Percentiles rank a stretch among this genome's conserved stretches.
Evolutionary conservation across 2,888 invertebrate genomes (phyloP).

Genomic region (Coleophora flavipennella): DNA sequence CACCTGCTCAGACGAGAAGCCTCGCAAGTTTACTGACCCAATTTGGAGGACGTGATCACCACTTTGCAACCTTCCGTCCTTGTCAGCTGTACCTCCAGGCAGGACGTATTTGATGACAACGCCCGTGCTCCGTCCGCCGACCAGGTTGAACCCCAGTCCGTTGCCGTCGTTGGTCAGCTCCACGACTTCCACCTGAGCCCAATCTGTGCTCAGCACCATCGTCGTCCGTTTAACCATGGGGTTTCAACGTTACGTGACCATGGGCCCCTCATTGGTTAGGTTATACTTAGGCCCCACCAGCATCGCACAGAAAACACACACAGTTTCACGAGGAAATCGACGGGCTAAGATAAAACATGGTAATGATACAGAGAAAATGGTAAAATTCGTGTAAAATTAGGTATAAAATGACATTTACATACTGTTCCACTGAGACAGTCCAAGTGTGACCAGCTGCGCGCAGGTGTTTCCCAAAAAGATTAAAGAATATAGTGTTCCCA

Average conservation of each 20-base stretch:
- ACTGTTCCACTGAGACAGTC: constrained; percentile 68
- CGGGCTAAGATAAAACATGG: constrained; percentile 16
- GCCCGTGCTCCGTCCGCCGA: constrained; percentile 97
- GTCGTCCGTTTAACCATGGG: constrained; percentile 62
- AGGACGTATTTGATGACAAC: constrained; percentile 98
- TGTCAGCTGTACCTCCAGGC: constrained; percentile 97
- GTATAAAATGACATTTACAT: constrained; percentile 70
- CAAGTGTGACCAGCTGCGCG: constrained; percentile 61
- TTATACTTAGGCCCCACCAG: constrained; percentile 37
- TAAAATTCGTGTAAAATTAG: constrained; percentile 40
- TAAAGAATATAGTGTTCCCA: no score
- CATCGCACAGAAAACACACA: constrained; percentile 28
- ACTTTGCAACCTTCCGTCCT: constrained; percentile 94
- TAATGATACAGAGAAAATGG: constrained; percentile 26
- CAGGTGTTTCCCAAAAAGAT: no score
- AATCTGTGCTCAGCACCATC: constrained; percentile 96
- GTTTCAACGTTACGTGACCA: constrained; percentile 61
- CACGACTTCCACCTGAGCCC: constrained; percentile 99
- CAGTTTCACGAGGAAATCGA: constrained; percentile 20
- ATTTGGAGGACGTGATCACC: constrained; percentile 99
- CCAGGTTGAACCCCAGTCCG: constrained; percentile 98
- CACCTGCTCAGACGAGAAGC: constrained; percentile 97
- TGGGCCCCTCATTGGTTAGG: constrained; percentile 41
- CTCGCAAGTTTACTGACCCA: constrained; percentile 93
- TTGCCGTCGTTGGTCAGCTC: constrained; percentile 98